Conservation (phyloP, 2,797 vertebrate genomes). For the Ctenosaura bakeri region DNA sequence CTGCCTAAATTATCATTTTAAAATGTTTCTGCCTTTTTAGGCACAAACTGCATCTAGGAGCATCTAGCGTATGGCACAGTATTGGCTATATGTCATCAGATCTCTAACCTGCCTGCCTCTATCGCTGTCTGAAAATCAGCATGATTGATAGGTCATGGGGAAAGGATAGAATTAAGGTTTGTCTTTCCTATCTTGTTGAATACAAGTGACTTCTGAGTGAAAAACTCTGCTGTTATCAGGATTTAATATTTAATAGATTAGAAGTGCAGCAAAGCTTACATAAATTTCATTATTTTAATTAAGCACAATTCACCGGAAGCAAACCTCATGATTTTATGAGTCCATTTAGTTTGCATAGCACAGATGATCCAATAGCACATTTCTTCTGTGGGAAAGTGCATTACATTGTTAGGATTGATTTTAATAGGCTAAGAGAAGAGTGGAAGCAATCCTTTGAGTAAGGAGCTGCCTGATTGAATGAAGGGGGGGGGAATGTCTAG, state of each 20-base stretch:
- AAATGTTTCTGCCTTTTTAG: background rate
- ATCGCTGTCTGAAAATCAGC: background rate
- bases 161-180: background rate
- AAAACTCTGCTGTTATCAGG: background rate
- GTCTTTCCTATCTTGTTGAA: background rate
- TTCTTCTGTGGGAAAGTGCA: background rate
- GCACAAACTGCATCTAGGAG: background rate
- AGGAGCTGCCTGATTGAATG: background rate
- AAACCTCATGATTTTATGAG: background rate
- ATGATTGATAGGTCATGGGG: background rate
- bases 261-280: background rate
- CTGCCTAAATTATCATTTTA: background rate
- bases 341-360: conserved; percentile 1
- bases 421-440: background rate
- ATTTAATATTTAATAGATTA: background rate
- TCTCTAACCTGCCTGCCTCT: background rate
- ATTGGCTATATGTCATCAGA: background rate
- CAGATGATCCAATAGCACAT: background rate
- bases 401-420: conserved; percentile 8
- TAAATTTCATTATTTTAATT: background rate
- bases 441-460: background rate
- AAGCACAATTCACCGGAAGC: background rate
- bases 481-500: no score
- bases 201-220: background rate
- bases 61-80: background rate